These are phyloP conservation scores for Aptenodytes forsteri DNA, from an alignment of 2,113 vertebrate species.

Conservation along the genomic window DNA sequence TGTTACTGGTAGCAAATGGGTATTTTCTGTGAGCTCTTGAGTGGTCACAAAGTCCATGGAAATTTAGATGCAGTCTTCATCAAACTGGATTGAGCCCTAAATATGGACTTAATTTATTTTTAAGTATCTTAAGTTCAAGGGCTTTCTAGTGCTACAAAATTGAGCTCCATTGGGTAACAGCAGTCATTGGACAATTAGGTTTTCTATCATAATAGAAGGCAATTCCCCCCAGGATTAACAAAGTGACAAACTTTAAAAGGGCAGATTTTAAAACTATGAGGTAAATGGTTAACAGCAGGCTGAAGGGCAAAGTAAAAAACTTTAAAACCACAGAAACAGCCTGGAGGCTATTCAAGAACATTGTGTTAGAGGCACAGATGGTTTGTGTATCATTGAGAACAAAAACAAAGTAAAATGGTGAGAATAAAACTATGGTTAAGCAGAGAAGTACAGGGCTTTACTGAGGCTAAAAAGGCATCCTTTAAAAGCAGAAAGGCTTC, in stretches of 20 bases:
- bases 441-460: constrained; percentile 19
- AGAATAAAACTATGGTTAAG: constrained; percentile 58
- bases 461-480: constrained; percentile 4
- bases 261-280: constrained; percentile 65
- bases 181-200: background rate
- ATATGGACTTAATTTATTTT: background rate
- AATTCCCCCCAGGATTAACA: background rate
- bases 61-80: background rate
- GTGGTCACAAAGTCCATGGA: background rate
- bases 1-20: background rate
- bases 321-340: constrained; percentile 69
- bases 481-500: constrained; percentile 25
- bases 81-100: background rate
- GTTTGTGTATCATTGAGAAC: constrained; percentile 65
- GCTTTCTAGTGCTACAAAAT: background rate
- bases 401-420: constrained; percentile 59
- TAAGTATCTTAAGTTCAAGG: background rate
- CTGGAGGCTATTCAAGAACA: constrained; percentile 74
- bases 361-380: constrained; percentile 72
- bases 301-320: constrained; percentile 73
- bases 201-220: background rate
- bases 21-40: background rate
- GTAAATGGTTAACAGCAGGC: constrained; percentile 69
- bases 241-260: constrained; percentile 59
- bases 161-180: background rate